These are phyloP conservation scores for Prenolepis imparis DNA, from an alignment of 2,888 invertebrate species.

Conservation along the genomic window DNA sequence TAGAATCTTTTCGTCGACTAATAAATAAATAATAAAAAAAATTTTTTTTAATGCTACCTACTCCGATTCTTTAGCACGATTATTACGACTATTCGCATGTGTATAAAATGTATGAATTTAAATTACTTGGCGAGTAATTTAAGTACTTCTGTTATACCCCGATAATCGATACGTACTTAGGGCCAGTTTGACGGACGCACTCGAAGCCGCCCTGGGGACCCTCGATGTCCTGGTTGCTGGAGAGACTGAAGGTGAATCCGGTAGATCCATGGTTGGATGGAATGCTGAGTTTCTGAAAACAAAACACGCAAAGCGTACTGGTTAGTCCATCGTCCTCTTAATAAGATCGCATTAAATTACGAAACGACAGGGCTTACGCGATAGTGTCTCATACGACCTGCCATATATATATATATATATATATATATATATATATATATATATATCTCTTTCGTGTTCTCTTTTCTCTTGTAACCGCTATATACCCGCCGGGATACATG, in stretches of 20 bases:
- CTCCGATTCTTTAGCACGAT: not conserved
- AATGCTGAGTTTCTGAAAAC: constrained; percentile 91
- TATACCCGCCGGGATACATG: constrained; percentile 39
- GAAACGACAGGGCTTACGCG: constrained; percentile 67
- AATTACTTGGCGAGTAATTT: no score
- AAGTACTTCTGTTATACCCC: not conserved
- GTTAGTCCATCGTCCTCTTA: constrained; percentile 73
- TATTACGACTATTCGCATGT: not conserved
- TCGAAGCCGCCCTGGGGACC: constrained; percentile 96
- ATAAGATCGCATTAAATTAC: constrained; percentile 77
- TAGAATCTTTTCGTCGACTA: not conserved
- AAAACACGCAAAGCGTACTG: constrained; percentile 58
- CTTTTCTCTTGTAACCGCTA: constrained; percentile 43
- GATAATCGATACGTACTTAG: constrained; percentile 82
- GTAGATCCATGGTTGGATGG: constrained; percentile 89
- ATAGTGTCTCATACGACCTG: constrained; percentile 49
- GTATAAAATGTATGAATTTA: not conserved
- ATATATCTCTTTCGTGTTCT: constrained; percentile 3
- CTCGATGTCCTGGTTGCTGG: constrained; percentile 93
- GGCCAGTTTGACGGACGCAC: constrained; percentile 92
- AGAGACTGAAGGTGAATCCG: constrained; percentile 93
- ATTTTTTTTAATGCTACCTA: not conserved
- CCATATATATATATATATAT: constrained; percentile 6
- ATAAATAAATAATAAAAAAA: not conserved
- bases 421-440: no score